These are phyloP conservation scores for Bothrops jararaca DNA, from an alignment of 2,113 vertebrate species.

Conservation along the genomic window DNA sequence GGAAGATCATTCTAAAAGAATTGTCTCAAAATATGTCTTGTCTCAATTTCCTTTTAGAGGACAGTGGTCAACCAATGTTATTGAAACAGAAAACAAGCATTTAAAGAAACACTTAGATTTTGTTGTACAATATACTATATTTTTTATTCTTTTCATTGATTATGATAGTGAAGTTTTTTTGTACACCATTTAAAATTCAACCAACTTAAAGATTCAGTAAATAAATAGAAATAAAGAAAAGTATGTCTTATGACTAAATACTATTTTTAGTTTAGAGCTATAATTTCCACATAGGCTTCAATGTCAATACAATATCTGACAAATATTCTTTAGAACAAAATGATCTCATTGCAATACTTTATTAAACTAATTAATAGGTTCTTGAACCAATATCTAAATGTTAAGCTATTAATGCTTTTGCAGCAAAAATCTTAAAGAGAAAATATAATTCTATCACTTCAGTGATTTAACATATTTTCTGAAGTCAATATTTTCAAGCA, in stretches of 20 bases:
- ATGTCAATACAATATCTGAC: conserved; percentile 23
- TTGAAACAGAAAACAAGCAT: neutral
- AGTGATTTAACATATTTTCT: conserved; percentile 70
- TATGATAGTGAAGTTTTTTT: neutral
- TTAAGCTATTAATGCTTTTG: conserved; percentile 80
- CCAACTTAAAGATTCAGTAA: neutral
- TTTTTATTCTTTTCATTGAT: neutral
- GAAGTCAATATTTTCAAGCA: conserved; percentile 74
- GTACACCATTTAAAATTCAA: neutral
- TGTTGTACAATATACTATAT: neutral
- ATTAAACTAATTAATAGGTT: conserved; percentile 83
- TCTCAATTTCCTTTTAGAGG: conserved; percentile 26
- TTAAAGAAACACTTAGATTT: neutral
- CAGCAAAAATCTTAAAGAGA: conserved; percentile 65
- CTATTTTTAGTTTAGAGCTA: neutral
- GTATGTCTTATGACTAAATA: neutral
- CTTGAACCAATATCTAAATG: conserved; percentile 83
- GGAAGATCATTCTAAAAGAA: conserved; percentile 14
- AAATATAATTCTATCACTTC: conserved; percentile 63
- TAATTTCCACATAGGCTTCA: conserved; percentile 17
- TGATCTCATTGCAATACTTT: conserved; percentile 65
- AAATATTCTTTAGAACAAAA: conserved; percentile 54
- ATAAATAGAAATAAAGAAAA: neutral
- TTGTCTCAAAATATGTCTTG: conserved; percentile 19
- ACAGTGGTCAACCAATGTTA: neutral